These are phyloP conservation scores for Drosophila nr. medialis DNA, from an alignment of 2,888 invertebrate species.

Conservation along the genomic window DNA sequence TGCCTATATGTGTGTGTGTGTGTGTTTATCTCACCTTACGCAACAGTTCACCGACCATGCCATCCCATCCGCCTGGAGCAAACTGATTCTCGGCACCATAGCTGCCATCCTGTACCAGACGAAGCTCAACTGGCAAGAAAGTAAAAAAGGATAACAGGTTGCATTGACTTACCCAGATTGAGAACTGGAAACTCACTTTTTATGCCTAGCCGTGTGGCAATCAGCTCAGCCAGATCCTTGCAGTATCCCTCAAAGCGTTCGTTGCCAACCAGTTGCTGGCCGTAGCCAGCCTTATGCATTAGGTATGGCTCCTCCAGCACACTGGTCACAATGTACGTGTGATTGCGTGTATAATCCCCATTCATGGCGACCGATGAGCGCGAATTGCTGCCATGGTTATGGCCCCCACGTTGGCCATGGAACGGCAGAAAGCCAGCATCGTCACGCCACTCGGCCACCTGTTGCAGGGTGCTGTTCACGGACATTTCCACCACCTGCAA, in stretches of 20 bases:
- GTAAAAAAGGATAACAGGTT: slow-evolving; percentile 2
- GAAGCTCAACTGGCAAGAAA: slow-evolving; percentile 89
- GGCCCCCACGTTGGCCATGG: slow-evolving; percentile 41
- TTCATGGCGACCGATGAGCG: slow-evolving; percentile 82
- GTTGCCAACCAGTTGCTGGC: slow-evolving; percentile 87
- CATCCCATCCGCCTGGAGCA: slow-evolving; percentile 93
- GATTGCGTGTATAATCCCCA: slow-evolving; percentile 92
- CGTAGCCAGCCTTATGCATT: slow-evolving; percentile 89
- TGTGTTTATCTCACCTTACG: slow-evolving; percentile 89
- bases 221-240: slow-evolving; percentile 94
- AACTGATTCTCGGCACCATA: slow-evolving; percentile 92
- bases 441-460: slow-evolving; percentile 95
- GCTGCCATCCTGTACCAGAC: slow-evolving; percentile 93
- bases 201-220: slow-evolving; percentile 92
- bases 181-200: slow-evolving; percentile 88
- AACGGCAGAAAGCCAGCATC: slow-evolving; percentile 90
- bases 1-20: slow-evolving; percentile 13
- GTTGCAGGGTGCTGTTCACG: slow-evolving; percentile 95
- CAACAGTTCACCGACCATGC: slow-evolving; percentile 94
- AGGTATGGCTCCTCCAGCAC: slow-evolving; percentile 95
- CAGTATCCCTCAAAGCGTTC: slow-evolving; percentile 95
- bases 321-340: slow-evolving; percentile 93
- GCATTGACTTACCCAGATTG: slow-evolving; percentile 5
- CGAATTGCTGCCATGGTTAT: slow-evolving; percentile 20
- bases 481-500: slow-evolving; percentile 97